Conservation (phyloP, 2,113 vertebrate species). For the Crotalus tigris region DNA sequence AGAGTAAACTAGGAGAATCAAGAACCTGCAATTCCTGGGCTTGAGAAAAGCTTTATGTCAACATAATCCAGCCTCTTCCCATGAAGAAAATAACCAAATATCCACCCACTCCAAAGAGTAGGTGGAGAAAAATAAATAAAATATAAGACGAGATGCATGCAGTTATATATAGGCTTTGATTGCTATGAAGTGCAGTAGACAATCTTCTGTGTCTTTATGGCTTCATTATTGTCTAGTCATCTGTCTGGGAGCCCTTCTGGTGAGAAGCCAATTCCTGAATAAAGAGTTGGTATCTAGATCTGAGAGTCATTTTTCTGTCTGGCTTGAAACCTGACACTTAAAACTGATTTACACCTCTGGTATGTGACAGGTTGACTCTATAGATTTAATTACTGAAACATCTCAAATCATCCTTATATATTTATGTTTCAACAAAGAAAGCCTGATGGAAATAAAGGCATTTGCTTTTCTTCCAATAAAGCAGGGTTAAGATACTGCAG, state of each 20-base stretch:
- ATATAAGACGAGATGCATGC: background rate
- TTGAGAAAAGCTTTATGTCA: background rate
- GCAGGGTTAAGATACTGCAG: conserved; percentile 4
- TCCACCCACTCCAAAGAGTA: background rate
- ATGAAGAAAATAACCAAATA: background rate
- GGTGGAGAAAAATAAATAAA: background rate
- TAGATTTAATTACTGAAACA: conserved; percentile 60
- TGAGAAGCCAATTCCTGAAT: background rate
- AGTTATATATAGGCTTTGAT: background rate
- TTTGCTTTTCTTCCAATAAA: conserved; percentile 26
- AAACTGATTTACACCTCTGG: conserved; percentile 57
- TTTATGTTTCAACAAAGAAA: conserved; percentile 55
- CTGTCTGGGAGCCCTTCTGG: background rate
- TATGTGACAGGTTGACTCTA: conserved; percentile 53
- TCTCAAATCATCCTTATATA: conserved; percentile 55
- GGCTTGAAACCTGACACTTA: conserved; percentile 36
- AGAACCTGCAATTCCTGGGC: background rate
- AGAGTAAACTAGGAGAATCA: background rate
- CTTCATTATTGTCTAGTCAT: background rate
- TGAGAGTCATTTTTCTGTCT: background rate
- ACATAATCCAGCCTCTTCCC: background rate
- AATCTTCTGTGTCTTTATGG: background rate
- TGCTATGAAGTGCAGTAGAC: background rate
- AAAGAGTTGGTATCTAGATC: background rate
- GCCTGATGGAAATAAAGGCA: conserved; percentile 38